These are phyloP conservation scores for Uloborus plumipes DNA, from an alignment of 2,888 invertebrate species.

Conservation along the genomic window DNA sequence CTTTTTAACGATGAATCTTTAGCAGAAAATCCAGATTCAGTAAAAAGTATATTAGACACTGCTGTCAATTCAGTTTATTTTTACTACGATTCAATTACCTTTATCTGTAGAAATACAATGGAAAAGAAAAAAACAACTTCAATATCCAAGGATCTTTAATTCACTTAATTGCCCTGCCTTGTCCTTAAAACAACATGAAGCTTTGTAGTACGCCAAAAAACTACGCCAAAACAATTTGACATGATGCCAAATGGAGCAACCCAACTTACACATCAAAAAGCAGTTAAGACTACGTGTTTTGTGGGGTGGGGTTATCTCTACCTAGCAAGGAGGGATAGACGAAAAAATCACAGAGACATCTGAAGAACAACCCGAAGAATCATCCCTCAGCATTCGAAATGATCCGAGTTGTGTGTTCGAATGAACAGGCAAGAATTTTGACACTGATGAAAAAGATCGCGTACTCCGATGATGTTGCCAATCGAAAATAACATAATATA, in stretches of 20 bases:
- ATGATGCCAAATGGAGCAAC: constrained; percentile 47
- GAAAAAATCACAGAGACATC: too few relatives aligned
- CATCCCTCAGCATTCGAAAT: too few relatives aligned
- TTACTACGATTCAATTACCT: too few relatives aligned
- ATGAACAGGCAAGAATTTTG: too few relatives aligned
- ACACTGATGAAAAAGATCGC: too few relatives aligned
- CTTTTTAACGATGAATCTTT: too few relatives aligned
- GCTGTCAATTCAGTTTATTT: too few relatives aligned
- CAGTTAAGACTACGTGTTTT: constrained; percentile 22
- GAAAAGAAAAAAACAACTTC: neutral
- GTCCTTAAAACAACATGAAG: constrained; percentile 21
- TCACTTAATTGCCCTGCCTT: neutral
- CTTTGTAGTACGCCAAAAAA: constrained; percentile 37
- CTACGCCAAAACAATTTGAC: constrained; percentile 44
- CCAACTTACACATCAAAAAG: constrained; percentile 43
- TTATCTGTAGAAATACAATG: neutral
- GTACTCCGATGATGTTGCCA: neutral
- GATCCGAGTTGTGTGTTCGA: too few relatives aligned
- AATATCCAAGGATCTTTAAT: neutral
- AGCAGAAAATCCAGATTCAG: too few relatives aligned
- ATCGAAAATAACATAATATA: neutral
- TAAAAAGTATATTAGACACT: too few relatives aligned
- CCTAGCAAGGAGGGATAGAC: constrained; percentile 8
- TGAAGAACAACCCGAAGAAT: too few relatives aligned
- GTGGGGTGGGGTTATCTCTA: constrained; percentile 16